These are phyloP conservation scores for Camptogramma bilineatum DNA, from an alignment of 2,888 invertebrate species.

Conservation along the genomic window DNA sequence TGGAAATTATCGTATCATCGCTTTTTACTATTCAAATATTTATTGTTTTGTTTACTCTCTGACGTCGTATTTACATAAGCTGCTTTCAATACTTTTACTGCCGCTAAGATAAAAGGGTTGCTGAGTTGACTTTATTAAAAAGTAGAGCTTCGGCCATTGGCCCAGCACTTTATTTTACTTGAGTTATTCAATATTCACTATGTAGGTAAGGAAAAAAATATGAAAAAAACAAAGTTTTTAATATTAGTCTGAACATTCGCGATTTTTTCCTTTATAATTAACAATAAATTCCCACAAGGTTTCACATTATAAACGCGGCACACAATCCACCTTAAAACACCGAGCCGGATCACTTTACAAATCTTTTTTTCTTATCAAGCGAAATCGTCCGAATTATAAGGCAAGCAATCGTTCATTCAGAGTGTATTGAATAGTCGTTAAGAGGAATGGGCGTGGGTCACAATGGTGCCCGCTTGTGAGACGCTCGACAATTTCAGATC, in stretches of 20 bases:
- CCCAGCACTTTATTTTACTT: not conserved
- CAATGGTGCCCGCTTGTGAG: slow-evolving; percentile 60
- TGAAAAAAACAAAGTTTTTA: not conserved
- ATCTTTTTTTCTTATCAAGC: slow-evolving; percentile 68
- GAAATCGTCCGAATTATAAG: slow-evolving; percentile 78
- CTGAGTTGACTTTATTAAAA: not conserved
- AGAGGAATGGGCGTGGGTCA: slow-evolving; percentile 78
- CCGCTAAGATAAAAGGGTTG: slow-evolving; percentile 21
- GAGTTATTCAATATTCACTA: not conserved
- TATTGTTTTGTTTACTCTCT: slow-evolving; percentile 59
- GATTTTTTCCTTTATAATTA: slow-evolving; percentile 37
- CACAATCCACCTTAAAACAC: slow-evolving; percentile 60
- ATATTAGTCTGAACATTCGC: slow-evolving; percentile 8
- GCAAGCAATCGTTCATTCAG: slow-evolving; percentile 84
- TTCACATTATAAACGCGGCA: slow-evolving; percentile 56
- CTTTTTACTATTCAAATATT: slow-evolving; percentile 65
- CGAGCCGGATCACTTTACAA: slow-evolving; percentile 78
- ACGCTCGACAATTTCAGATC: slow-evolving; percentile 82
- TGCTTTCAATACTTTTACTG: slow-evolving; percentile 38
- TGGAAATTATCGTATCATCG: slow-evolving; percentile 74
- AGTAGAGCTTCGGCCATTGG: not conserved
- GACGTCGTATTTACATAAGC: slow-evolving; percentile 59
- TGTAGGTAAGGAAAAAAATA: not conserved
- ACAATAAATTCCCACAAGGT: slow-evolving; percentile 63
- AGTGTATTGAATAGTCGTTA: slow-evolving; percentile 83